Conservation (phyloP, 2,797 vertebrate genomes). For the Schizopygopsis pylzovi region DNA sequence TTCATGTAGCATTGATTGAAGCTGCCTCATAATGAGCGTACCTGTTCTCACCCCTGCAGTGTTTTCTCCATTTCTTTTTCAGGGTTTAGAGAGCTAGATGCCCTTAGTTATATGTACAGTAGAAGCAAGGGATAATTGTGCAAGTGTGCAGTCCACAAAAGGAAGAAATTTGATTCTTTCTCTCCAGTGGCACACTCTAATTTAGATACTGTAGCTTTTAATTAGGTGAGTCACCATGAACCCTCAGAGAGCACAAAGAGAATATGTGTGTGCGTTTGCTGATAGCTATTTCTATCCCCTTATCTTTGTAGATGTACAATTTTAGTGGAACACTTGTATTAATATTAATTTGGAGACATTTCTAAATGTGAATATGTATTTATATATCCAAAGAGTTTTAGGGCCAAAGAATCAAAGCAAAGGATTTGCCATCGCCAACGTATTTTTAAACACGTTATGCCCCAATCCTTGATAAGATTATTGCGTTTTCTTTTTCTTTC, state of each 20-base stretch:
- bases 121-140: conserved; percentile 69
- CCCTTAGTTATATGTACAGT: conserved; percentile 73
- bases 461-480: conserved; percentile 36
- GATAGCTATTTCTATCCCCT: conserved; percentile 1
- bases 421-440: neutral
- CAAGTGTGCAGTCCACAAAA: conserved; percentile 61
- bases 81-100: conserved; percentile 48
- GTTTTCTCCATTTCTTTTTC: conserved; percentile 35
- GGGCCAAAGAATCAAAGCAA: conserved; percentile 14
- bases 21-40: neutral
- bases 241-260: conserved; percentile 37
- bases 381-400: neutral
- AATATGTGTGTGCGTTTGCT: conserved; percentile 24
- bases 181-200: conserved; percentile 60
- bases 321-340: conserved; percentile 14
- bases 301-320: conserved; percentile 28
- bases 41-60: conserved; percentile 10
- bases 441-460: conserved; percentile 40
- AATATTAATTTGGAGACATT: conserved; percentile 33
- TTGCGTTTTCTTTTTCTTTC: neutral
- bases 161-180: conserved; percentile 43
- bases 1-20: conserved; percentile 5
- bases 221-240: conserved; percentile 63
- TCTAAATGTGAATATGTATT: conserved; percentile 10
- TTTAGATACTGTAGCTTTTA: conserved; percentile 68